Percentiles rank a stretch among this genome's conserved stretches.
Evolutionary conservation across 2,113 vertebrate genomes (phyloP).

Genomic region (Hippolais icterina): DNA sequence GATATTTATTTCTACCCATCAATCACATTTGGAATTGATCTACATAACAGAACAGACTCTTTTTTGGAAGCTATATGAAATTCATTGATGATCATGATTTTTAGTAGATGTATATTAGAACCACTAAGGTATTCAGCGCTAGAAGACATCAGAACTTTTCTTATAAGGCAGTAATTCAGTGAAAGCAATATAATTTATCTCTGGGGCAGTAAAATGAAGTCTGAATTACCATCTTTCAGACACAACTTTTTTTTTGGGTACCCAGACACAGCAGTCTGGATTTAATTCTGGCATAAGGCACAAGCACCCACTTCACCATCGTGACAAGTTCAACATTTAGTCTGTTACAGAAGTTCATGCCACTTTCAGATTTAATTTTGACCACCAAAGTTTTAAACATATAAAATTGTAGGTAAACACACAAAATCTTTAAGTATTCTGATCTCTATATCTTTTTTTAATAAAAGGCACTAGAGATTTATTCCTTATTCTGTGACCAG

Average conservation of each 20-base stretch:
- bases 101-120: background rate
- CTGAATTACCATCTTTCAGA: background rate
- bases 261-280: background rate
- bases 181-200: background rate
- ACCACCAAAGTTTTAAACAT: background rate
- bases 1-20: background rate
- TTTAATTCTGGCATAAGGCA: background rate
- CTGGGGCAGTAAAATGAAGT: background rate
- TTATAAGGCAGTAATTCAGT: background rate
- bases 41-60: background rate
- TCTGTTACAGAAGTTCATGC: rapidly evolving
- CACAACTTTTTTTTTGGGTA: background rate
- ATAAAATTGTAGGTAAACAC: background rate
- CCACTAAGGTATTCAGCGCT: background rate
- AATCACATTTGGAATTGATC: background rate
- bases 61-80: background rate
- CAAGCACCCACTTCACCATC: background rate
- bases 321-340: background rate
- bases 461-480: background rate
- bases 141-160: background rate
- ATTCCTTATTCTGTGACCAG: background rate
- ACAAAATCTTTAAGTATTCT: background rate
- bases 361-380: background rate
- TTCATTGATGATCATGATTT: background rate
- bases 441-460: background rate